A percentile compares a stretch with the other conserved stretches of the same genome.
Evolutionary conservation across 2,113 vertebrate species (phyloP).

Genomic region (Daubentonia madagascariensis): DNA sequence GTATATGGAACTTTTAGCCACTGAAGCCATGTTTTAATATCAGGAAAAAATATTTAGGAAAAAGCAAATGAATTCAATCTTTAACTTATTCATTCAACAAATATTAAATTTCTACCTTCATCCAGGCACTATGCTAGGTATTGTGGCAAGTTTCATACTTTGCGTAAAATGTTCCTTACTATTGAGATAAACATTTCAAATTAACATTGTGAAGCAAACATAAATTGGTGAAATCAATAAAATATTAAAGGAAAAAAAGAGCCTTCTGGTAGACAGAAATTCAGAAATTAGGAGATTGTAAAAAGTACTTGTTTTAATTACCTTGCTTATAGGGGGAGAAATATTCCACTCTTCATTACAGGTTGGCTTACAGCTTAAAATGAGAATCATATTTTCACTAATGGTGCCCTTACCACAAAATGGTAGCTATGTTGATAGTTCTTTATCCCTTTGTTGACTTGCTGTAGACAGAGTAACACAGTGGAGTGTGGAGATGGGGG

Average conservation of each 20-base stretch:
- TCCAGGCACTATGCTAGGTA: neutral
- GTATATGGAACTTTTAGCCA: neutral
- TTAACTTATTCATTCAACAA: conserved; percentile 28
- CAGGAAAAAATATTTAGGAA: neutral
- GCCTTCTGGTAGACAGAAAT: neutral
- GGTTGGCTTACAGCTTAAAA: conserved; percentile 26
- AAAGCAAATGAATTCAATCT: neutral
- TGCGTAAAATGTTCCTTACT: neutral
- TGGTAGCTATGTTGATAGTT: neutral
- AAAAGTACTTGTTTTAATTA: neutral
- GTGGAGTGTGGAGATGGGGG: neutral
- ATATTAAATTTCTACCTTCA: conserved; percentile 32
- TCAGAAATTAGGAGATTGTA: neutral
- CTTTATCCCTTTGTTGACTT: conserved; percentile 18
- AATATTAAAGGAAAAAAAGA: conserved; percentile 17
- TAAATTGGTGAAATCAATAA: conserved; percentile 19
- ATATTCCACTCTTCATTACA: neutral
- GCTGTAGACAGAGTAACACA: neutral
- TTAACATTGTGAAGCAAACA: conserved; percentile 13
- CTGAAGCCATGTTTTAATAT: neutral
- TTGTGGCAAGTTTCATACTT: neutral
- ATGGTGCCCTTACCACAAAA: neutral
- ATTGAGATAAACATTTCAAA: conserved; percentile 31
- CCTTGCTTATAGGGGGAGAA: neutral
- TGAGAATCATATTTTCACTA: neutral